Evolutionary conservation across 2,888 invertebrate species (phyloP), one percentile per base, ranked within the genome.

Genomic region (Anaspis maculata): DNA sequence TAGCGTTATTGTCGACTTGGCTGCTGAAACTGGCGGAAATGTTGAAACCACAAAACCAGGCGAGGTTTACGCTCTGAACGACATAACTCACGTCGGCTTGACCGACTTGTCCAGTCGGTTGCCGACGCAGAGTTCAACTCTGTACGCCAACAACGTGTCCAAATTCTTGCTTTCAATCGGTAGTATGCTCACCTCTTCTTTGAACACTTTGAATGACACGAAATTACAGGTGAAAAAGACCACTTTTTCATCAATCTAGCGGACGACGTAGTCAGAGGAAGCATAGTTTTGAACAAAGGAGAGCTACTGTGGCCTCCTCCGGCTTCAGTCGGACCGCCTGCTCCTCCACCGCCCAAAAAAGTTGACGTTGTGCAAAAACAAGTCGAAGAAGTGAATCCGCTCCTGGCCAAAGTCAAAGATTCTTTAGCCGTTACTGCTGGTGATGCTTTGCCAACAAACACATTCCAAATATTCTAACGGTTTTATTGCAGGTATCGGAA

Each of bases 101-200:
- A 88, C 89, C 0, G 89, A 91, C 66, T 64, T 91, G 31, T 83
- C 90, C 9, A 84, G 84, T 52, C 73, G 88, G 31, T 73, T 91
- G 58, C 87, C 90, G 0, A 84, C 88, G 0, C 88, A 89, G 62
- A 82, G 87, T 32, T 86, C 86, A 15, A 86, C 86, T 0, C 69
- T 91, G 13, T 91, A 89, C 58, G 86, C 83, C n/a, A 91, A 91
- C 62, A 91, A 91, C 58, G 86, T 91, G 46, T 83, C 87, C 11
- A 91, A 91, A 56, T 80, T 90, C 49, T 66, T 91, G 5, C 66
- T 90, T 2, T 85, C 86, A 30, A 76, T 90, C 44, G 86, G 87
- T 77, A 62, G 62, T 64, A 56, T 15, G 30, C 15, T n/a, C n/a
- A n/a, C n/a, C n/a, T n/a, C n/a, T n/a, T n/a, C 6, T 19, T 16